Evolutionary conservation across 1,140 invertebrate genomes (phyloP).

Genomic region (Lutraria rhynchaena): DNA sequence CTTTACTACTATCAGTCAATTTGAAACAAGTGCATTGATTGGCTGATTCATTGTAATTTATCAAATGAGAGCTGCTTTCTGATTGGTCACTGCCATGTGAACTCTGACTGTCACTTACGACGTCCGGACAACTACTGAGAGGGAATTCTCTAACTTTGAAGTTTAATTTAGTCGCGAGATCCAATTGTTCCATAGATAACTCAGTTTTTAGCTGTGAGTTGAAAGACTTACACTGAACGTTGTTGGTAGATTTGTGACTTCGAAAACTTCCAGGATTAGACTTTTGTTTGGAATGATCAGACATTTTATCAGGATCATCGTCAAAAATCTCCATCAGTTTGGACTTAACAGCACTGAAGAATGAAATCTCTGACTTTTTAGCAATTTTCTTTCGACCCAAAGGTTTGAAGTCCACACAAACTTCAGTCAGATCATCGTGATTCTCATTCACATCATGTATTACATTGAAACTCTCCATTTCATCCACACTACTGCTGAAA

Average conservation of each 20-base stretch:
- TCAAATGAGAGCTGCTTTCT: neutral
- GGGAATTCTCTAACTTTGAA: constrained; percentile 73
- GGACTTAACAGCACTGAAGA: constrained; percentile 44
- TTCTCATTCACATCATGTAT: constrained; percentile 3
- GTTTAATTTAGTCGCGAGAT: constrained; percentile 41
- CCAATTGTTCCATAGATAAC: constrained; percentile 31
- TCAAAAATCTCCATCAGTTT: constrained; percentile 48
- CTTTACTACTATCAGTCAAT: neutral
- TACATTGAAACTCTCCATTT: neutral
- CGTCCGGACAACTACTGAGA: constrained; percentile 66
- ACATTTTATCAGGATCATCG: constrained; percentile 6
- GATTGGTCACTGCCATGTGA: neutral
- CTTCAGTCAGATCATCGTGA: constrained; percentile 16
- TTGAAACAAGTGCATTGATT: too few species aligned
- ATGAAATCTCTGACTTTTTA: constrained; percentile 9
- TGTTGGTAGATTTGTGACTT: neutral
- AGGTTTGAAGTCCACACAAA: constrained; percentile 39
- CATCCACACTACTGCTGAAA: neutral
- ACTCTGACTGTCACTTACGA: constrained; percentile 15
- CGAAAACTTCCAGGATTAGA: neutral
- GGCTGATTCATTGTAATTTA: neutral
- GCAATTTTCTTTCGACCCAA: neutral
- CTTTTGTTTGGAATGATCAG: neutral
- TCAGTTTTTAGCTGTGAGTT: neutral
- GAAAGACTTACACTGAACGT: neutral